Evolutionary conservation across 2,797 vertebrate species (phyloP).

Genomic region (Tiaroga cobitis): DNA sequence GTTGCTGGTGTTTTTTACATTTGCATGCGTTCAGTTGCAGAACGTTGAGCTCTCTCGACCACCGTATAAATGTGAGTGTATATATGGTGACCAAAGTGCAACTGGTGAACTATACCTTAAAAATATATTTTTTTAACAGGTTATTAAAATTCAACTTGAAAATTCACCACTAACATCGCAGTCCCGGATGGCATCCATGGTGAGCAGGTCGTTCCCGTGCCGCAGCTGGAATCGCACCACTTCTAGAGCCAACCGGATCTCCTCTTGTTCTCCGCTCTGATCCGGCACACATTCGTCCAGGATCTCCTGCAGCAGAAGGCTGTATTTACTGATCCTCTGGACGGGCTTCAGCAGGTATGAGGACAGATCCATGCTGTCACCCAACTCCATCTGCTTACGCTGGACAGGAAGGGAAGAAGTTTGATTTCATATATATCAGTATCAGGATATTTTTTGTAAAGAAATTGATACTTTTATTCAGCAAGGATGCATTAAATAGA

Average conservation of each 20-base stretch:
- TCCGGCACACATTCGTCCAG: constrained; percentile 72
- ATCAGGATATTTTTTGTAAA: background rate
- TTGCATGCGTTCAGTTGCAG: background rate
- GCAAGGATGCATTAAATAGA: background rate
- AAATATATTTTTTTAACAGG: background rate
- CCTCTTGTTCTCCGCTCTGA: constrained; percentile 69
- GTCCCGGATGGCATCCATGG: constrained; percentile 83
- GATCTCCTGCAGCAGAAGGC: constrained; percentile 83
- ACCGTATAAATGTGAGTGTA: background rate
- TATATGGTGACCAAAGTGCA: background rate
- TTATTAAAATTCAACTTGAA: background rate
- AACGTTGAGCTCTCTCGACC: background rate
- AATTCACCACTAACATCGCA: constrained; percentile 78
- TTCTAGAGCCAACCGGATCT: constrained; percentile 79
- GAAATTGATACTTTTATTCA: background rate
- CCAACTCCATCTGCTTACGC: constrained; percentile 80
- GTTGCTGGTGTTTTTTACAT: background rate
- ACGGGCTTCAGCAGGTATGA: constrained; percentile 85
- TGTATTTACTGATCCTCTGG: constrained; percentile 87
- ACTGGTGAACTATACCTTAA: background rate
- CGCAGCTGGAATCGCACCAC: constrained; percentile 83
- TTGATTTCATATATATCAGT: background rate
- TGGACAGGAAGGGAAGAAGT: constrained; percentile 45
- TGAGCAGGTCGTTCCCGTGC: constrained; percentile 83
- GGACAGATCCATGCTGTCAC: constrained; percentile 84